phyloP scores from a whole-genome alignment of 2,888 invertebrate species.

The Mongoloraphidia duomilia region DNA sequence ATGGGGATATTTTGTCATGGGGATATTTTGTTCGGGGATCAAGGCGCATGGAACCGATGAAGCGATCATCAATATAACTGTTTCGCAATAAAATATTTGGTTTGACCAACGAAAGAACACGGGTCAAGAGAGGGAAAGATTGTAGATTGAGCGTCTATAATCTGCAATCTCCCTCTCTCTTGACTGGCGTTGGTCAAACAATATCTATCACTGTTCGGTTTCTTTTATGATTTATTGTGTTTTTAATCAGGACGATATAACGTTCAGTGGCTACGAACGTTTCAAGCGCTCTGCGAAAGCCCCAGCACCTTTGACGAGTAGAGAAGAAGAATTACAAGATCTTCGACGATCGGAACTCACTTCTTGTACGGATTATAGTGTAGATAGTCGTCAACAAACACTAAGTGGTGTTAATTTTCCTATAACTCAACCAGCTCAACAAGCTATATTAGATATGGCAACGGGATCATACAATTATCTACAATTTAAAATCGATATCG shows the following conservation, averaged over 20 bases:
- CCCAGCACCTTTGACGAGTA: slow-evolving; percentile 78
- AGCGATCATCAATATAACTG: no score
- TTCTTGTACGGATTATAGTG: slow-evolving; percentile 56
- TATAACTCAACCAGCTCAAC: slow-evolving; percentile 62
- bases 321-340: slow-evolving; percentile 75
- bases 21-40: no score
- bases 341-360: slow-evolving; percentile 52
- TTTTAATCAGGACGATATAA: slow-evolving; percentile 53
- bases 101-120: no score
- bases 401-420: slow-evolving; percentile 85
- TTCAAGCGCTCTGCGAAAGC: slow-evolving; percentile 63
- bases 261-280: slow-evolving; percentile 64
- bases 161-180: no score
- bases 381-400: slow-evolving; percentile 77
- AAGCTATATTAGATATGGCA: slow-evolving; percentile 59
- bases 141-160: no score
- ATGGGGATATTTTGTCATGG: no score
- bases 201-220: no score
- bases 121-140: no score
- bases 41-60: no score
- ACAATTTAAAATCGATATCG: slow-evolving; percentile 76
- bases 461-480: slow-evolving; percentile 72
- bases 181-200: no score
- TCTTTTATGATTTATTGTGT: no score
- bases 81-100: no score